A percentile compares a stretch with the other conserved stretches of the same genome.
Evolutionary conservation across 2,113 vertebrate species (phyloP).

Genomic region (Falco punctatus): DNA sequence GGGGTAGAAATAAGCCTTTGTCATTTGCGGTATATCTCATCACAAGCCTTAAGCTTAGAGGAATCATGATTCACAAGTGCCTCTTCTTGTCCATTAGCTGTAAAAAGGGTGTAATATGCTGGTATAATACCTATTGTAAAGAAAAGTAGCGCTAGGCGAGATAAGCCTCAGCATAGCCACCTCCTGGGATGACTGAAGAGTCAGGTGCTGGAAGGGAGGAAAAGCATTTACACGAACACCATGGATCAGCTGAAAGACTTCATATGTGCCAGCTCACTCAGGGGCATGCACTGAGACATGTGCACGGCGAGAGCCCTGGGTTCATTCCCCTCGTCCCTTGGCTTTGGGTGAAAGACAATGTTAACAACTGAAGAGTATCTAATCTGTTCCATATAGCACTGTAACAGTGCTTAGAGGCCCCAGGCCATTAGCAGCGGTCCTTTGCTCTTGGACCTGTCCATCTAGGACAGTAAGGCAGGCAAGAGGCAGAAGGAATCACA

Average conservation of each 20-base stretch:
- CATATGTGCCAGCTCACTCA: not conserved
- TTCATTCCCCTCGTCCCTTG: not conserved
- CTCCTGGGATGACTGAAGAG: not conserved
- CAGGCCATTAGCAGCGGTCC: not conserved
- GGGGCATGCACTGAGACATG: not conserved
- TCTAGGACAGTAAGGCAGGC: not conserved
- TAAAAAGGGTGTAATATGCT: not conserved
- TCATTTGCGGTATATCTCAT: not conserved
- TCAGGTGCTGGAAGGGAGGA: not conserved
- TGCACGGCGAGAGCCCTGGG: not conserved
- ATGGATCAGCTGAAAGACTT: not conserved
- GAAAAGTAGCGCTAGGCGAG: not conserved
- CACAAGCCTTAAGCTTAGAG: not conserved
- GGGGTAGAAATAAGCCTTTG: not conserved
- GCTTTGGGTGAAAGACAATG: not conserved
- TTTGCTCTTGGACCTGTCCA: not conserved
- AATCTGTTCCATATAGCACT: not conserved
- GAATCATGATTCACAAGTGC: not conserved
- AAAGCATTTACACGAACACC: not conserved
- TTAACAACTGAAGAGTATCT: not conserved
- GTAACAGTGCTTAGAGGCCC: not conserved
- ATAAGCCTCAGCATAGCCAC: not conserved
- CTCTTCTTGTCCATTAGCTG: not conserved
- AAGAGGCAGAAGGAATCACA: not conserved
- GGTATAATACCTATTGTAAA: not conserved